Evolutionary conservation across 2,888 invertebrate species (phyloP).

Genomic region (Nipponacmea schrenckii): DNA sequence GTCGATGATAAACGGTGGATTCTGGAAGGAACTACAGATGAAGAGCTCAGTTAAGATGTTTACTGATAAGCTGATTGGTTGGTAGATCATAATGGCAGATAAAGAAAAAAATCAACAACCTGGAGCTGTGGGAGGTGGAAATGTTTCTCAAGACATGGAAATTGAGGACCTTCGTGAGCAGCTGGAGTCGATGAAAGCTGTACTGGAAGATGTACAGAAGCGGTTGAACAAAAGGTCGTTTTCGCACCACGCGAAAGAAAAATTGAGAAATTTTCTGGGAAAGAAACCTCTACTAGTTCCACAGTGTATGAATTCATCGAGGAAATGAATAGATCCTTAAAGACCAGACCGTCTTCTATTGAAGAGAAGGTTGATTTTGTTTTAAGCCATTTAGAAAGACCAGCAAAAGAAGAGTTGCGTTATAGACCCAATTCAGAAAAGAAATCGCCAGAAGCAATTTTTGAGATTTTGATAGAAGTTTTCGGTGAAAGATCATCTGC

Average conservation of each 20-base stretch:
- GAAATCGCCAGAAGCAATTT: background rate
- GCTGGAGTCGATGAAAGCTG: background rate
- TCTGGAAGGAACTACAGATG: too few relatives aligned
- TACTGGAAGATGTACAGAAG: background rate
- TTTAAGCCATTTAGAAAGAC: background rate
- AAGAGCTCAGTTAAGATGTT: too few relatives aligned
- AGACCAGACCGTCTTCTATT: background rate
- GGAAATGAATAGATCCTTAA: constrained; percentile 1
- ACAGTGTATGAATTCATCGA: background rate
- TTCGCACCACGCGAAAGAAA: background rate
- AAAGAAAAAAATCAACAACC: background rate
- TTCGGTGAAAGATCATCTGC: background rate
- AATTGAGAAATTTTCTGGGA: background rate
- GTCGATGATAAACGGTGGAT: background rate
- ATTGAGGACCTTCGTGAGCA: background rate
- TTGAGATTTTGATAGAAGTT: background rate
- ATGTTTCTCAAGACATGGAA: background rate
- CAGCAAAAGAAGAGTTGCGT: background rate
- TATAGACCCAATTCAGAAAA: background rate
- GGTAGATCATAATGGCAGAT: background rate
- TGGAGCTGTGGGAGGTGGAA: background rate
- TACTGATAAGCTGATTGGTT: too few relatives aligned
- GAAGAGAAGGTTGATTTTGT: constrained; percentile 4
- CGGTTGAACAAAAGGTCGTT: background rate
- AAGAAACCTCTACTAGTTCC: background rate